These are phyloP conservation scores for Drosophila colorata DNA, from an alignment of 2,888 invertebrate species.

Conservation along the genomic window DNA sequence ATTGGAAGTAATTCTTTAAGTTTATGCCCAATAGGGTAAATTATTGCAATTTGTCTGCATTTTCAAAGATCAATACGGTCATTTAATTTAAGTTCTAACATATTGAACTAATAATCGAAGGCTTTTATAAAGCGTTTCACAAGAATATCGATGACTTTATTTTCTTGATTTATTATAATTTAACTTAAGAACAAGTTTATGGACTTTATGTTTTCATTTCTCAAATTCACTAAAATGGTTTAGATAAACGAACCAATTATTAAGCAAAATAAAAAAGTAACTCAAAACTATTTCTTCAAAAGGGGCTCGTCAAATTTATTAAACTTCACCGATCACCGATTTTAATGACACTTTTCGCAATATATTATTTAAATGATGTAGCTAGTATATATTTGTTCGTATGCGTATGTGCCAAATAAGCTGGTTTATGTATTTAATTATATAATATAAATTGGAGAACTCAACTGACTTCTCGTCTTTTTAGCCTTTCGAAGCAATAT, in stretches of 20 bases:
- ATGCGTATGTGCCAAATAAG: no score
- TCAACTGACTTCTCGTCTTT: no score
- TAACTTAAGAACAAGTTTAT: not conserved
- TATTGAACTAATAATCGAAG: not conserved
- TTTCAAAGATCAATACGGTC: not conserved
- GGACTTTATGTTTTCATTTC: not conserved
- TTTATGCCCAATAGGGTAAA: not conserved
- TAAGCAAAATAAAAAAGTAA: no score
- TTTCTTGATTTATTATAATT: not conserved
- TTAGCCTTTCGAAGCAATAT: no score
- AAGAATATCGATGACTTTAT: not conserved
- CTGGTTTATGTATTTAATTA: no score
- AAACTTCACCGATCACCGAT: no score
- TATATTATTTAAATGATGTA: no score
- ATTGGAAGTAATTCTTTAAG: not conserved
- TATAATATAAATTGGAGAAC: no score
- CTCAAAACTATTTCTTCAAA: no score
- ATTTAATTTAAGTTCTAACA: not conserved
- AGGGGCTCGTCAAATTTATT: no score
- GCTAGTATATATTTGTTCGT: no score
- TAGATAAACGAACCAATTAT: slow-evolving; percentile 12
- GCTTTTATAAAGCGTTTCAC: not conserved
- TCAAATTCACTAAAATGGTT: not conserved
- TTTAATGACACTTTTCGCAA: no score
- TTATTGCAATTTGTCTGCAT: not conserved